Evolutionary conservation across 1,140 invertebrate species (phyloP), one percentile per base, ranked within the genome.

Genomic region (Halotydeus destructor): DNA sequence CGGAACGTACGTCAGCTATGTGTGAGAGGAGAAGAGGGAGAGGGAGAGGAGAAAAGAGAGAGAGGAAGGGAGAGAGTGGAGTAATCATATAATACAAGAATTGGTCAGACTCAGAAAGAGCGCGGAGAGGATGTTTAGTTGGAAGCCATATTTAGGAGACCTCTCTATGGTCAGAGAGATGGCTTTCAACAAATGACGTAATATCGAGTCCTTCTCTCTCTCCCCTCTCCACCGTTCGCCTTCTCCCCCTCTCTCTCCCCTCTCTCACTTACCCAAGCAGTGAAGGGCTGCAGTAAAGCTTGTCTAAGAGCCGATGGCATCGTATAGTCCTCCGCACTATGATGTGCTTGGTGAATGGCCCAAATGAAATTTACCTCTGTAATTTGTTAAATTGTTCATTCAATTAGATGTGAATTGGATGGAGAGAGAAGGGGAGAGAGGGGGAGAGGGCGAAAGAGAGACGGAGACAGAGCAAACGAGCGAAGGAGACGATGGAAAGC

Each of bases 301-400:
- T 91, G 84, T 24, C 84, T 57, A 39, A 88, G 64, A 1, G 81
- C 82, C 8, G 51, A 45, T 14, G 43, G 22, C 51, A 91, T 65
- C 63, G 91, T 91, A 60, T 84, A 93, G 53, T 93, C 84, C 60
- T 94, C 86, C 12, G 83, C 86, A 53, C 82, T 89, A 53, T 94
- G 88, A 59, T 94, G 88, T 1, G 86, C 82, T 63, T 93, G 85
- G 62, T 94, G 88, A 45, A 83, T 75, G 1, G 82, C 78, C 85
- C 86, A 94, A 38, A 93, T 64, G 45, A 94, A 72, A 57, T 88
- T 82, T 8, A 88, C 63, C 46, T 55, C 54, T 54, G 33, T 5
- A 30, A 39, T 26, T 26, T 12, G 24, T 12, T 6, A 36, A 19
- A 36, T 16, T 9, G n/a, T 32, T 5, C 14, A 39, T 32, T 39